Conservation (phyloP, 2,888 invertebrate genomes). For the Pharmacophagus antenor region DNA sequence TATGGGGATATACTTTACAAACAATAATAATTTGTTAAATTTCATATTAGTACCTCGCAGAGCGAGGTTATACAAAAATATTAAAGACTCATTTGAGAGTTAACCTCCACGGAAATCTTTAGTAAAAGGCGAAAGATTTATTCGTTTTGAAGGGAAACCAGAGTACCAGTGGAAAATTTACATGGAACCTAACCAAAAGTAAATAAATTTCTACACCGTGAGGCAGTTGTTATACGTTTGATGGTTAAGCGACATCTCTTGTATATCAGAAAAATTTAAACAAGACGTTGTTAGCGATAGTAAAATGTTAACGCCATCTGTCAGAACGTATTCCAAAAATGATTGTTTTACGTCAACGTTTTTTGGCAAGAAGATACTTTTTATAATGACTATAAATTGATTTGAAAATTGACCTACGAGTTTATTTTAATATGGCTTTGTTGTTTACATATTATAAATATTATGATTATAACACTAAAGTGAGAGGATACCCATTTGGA, state of each 20-base stretch:
- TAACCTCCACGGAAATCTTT: constrained; percentile 88
- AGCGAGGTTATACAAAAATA: constrained; percentile 6
- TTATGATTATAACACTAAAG: no score
- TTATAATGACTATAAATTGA: no score
- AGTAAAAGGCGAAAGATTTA: constrained; percentile 89
- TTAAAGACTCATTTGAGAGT: constrained; percentile 83
- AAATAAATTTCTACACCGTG: neutral
- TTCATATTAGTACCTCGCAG: neutral
- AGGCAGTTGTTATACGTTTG: neutral
- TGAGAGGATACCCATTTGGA: no score
- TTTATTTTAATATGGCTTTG: no score
- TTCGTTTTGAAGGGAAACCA: constrained; percentile 84
- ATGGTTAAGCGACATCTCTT: neutral
- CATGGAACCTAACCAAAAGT: neutral
- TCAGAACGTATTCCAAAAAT: no score
- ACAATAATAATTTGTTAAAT: no score
- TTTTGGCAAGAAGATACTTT: no score
- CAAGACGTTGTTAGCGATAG: neutral
- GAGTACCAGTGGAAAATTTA: neutral
- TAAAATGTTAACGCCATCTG: neutral
- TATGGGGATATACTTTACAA: no score
- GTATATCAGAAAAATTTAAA: neutral
- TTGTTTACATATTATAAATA: no score
- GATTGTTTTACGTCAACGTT: no score
- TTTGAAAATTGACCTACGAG: no score